Evolutionary conservation across 1,140 invertebrate genomes (phyloP).

Genomic region (Ceratitis capitata): DNA sequence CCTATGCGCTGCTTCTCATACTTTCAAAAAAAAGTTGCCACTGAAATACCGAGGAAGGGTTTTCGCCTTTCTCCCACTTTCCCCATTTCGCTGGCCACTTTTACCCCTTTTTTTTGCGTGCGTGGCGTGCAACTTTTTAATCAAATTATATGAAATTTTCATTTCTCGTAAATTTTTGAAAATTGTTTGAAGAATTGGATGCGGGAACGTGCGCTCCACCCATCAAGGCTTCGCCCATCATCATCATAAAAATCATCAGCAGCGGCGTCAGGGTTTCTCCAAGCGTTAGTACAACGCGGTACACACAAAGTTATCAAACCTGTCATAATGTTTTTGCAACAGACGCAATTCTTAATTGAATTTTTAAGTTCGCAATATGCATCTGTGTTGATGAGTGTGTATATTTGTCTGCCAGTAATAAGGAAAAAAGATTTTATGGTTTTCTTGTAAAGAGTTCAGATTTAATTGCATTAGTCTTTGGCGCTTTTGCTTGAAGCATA

Average conservation of each 20-base stretch:
- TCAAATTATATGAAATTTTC: conserved; percentile 64
- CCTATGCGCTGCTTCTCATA: not conserved
- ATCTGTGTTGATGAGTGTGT: not conserved
- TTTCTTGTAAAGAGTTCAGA: not conserved
- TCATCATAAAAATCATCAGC: too few species aligned
- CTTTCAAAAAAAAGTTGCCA: conserved; percentile 39
- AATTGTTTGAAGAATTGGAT: conserved; percentile 40
- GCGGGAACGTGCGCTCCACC: not conserved
- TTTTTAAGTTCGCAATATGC: conserved; percentile 6
- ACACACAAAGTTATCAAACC: conserved; percentile 2
- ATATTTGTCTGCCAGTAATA: too few species aligned
- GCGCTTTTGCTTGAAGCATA: not conserved
- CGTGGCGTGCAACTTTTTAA: conserved; percentile 64
- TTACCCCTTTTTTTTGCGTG: conserved; percentile 39
- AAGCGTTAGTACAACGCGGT: too few species aligned
- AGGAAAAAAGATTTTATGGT: not conserved
- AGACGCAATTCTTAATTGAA: conserved; percentile 39
- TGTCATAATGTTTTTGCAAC: conserved; percentile 19
- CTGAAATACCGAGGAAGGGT: not conserved
- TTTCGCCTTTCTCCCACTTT: not conserved
- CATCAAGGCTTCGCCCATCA: too few species aligned
- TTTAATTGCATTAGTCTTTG: not conserved
- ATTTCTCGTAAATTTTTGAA: conserved; percentile 61
- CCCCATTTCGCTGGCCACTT: not conserved
- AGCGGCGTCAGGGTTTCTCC: too few species aligned